These are phyloP conservation scores for Mallotus villosus DNA, from an alignment of 2,797 vertebrate species.

Conservation along the genomic window DNA sequence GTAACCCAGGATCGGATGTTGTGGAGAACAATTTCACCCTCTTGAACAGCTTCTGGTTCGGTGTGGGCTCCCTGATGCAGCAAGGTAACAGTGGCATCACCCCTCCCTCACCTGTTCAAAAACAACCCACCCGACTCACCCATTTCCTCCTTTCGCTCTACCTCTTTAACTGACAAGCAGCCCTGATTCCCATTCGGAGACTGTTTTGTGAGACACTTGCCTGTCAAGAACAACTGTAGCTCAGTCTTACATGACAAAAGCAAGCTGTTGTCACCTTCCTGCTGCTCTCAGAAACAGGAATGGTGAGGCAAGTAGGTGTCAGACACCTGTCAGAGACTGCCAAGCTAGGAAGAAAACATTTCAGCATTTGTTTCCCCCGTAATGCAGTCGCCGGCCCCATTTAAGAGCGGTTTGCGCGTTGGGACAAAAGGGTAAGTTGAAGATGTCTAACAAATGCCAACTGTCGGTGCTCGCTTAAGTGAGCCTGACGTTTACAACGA, in stretches of 20 bases:
- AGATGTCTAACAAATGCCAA: constrained; percentile 66
- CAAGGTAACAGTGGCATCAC: constrained; percentile 74
- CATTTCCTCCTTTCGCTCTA: constrained; percentile 22
- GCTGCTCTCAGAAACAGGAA: constrained; percentile 59
- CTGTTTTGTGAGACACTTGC: constrained; percentile 66
- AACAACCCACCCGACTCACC: constrained; percentile 19
- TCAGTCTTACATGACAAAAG: constrained; percentile 72
- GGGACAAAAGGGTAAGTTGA: constrained; percentile 56
- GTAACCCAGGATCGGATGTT: constrained; percentile 93
- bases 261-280: constrained; percentile 73
- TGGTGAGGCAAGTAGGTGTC: constrained; percentile 62
- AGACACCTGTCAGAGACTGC: constrained; percentile 74
- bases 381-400: constrained; percentile 57
- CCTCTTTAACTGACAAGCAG: constrained; percentile 64
- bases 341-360: constrained; percentile 64
- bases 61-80: constrained; percentile 97
- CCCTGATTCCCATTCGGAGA: constrained; percentile 48
- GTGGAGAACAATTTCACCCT: constrained; percentile 99
- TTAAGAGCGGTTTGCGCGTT: constrained; percentile 47
- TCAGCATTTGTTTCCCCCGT: constrained; percentile 64
- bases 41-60: constrained; percentile 99
- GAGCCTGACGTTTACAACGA: constrained; percentile 42
- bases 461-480: constrained; percentile 51
- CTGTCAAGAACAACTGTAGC: constrained; percentile 72
- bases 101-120: constrained; percentile 38